Base-by-base conservation (phyloP, 2,113 vertebrate genomes). In the Ptilonorhynchus violaceus region DNA sequence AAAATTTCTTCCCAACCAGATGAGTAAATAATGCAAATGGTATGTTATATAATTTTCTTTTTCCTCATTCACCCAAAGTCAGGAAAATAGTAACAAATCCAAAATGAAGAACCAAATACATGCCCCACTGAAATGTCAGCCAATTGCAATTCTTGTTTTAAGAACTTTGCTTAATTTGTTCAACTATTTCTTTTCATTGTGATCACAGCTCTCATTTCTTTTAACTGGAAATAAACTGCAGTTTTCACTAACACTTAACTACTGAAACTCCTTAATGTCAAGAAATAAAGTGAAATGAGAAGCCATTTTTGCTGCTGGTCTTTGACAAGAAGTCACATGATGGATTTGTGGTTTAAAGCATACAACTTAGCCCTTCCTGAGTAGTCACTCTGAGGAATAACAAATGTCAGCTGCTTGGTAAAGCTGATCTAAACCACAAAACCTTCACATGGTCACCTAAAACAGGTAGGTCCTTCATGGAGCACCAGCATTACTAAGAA, bases 161-260 rank as follows among this genome's bases (percentile, higher is more conserved):
- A 83, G 60, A 91, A 68, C 21, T 81, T 52, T 62, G 35, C 20
- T 74, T 85, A 67, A 95, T 44, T 56, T 47, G 28, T 85, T 89
- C 70, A 62, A 59, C 55, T 79, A 66, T 50, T 93, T 76, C 20
- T 84, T 88, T 90, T 42, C 86, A 79, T 66, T 85, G 58, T 15
- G 13, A 44, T 59, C 59, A 91, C n/a, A 86, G 63, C 22, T 80
- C 82, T 88, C 94, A 21, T 41, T 89, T 94, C 47, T 79, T 90
- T 13, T 85, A 93, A 92, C 41, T 41, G 50, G 81, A 88, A 92
- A 78, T 64, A 77, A 96, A 67, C 53, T 91, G 67, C 49, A 53
- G n/a, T 20, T 91, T 59, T 69, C 35, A 49, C 53, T 73, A 72
- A 44, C 15, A 50, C 42, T 91, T 97, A 96, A 94, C 86, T 91